Conservation (phyloP, 2,888 invertebrate genomes). For the Andrena chrysosceles region DNA sequence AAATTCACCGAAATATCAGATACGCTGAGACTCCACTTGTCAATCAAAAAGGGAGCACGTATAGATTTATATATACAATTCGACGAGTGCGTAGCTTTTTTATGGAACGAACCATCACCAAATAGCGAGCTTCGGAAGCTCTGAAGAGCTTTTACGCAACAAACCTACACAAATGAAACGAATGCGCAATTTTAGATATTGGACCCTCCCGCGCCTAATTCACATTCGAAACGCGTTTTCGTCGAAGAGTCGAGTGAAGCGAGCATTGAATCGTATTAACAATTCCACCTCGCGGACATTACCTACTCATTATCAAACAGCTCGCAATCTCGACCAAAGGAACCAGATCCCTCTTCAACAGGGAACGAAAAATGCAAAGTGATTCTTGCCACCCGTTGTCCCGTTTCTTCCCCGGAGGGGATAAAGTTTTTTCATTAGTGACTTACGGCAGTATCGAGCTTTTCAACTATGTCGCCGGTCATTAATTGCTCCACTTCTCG, state of each 20-base stretch:
- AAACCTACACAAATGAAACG: neutral
- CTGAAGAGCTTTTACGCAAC: neutral
- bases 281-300: too few species aligned
- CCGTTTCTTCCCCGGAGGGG: neutral
- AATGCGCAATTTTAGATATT: neutral
- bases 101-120: neutral
- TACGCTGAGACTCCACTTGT: neutral
- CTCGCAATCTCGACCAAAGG: neutral
- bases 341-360: neutral
- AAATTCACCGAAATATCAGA: neutral
- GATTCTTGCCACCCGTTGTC: neutral
- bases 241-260: neutral
- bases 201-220: neutral
- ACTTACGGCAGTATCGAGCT: constrained; percentile 37
- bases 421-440: constrained; percentile 64
- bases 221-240: neutral
- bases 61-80: neutral
- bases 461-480: constrained; percentile 53
- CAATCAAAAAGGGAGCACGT: neutral
- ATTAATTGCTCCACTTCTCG: constrained; percentile 60
- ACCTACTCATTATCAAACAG: neutral
- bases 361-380: neutral
- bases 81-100: neutral
- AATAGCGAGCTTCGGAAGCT: neutral
- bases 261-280: neutral